Evolutionary conservation across 1,140 invertebrate genomes (phyloP).

Genomic region (Bathynomus jamesi): DNA sequence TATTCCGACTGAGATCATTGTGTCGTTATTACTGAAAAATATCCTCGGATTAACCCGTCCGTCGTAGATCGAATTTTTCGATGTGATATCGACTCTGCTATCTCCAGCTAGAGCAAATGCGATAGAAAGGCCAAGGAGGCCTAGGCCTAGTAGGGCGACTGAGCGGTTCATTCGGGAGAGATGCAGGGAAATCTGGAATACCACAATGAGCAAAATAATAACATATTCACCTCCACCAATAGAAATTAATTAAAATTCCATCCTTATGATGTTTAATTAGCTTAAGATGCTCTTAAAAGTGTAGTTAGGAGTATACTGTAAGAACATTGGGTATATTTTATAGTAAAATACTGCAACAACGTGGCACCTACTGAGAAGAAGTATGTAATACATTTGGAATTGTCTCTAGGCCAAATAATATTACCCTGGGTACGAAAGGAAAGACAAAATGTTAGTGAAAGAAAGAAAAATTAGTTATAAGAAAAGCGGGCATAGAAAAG

Average conservation of each 20-base stretch:
- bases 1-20: slow-evolving; percentile 10
- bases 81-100: not conserved
- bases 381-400: too few relatives aligned
- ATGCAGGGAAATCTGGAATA: not conserved
- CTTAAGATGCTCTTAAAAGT: too few relatives aligned
- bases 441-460: too few relatives aligned
- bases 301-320: too few relatives aligned
- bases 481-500: not conserved
- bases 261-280: too few relatives aligned
- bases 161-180: slow-evolving; percentile 14
- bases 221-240: too few relatives aligned
- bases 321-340: too few relatives aligned
- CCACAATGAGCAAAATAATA: not conserved
- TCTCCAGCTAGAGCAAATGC: not conserved
- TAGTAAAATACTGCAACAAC: too few relatives aligned
- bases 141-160: slow-evolving; percentile 4
- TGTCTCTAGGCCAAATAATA: too few relatives aligned
- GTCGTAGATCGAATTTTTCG: not conserved
- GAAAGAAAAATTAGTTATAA: not conserved
- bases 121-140: not conserved
- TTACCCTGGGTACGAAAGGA: not conserved
- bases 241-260: too few relatives aligned
- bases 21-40: not conserved
- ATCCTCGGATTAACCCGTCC: not conserved
- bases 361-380: too few relatives aligned